Base-by-base conservation (phyloP, 2,888 invertebrate species). In the Coelopa pilipes region DNA sequence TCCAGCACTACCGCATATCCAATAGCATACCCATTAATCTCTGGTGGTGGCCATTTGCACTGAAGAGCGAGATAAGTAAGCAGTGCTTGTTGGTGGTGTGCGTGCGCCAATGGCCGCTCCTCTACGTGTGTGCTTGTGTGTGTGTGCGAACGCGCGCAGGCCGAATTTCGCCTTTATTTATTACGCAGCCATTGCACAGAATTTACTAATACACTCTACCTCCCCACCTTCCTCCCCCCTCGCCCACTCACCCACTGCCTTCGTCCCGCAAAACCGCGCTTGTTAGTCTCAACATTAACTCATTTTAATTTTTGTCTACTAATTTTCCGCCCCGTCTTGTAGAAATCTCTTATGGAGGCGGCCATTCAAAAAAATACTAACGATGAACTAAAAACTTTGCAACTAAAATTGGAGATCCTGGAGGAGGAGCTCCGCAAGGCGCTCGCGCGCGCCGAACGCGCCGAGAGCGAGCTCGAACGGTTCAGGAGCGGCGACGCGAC, bases 331-430 rank as follows among this genome's bases (percentile, higher is more conserved):
- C 80, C 76, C 78, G 76, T 76, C 70, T 79, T 83, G 81, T 85
- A 89, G 89, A 89, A 89, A 78, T 88, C 87, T 82, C 83, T 90
- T 74, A 89, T 90, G 83, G 90, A 90, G 80, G 88, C 88, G 80
- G 89, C 90, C 79, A 88, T 89, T 73, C 89, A 89, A 82, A 87
- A 86, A 84, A 84, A 81, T 84, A 86, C 86, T 86, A 87, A 86
- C 83, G 89, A 89, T 69, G 89, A 90, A 83, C 87, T 90, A 80
- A 90, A 90, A 82, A 87, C 89, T 74, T 87, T 90, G 76, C 89
- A 90, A 81, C 88, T 90, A 80, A 90, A 89, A 84, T 82, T 90
- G 76, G 89, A 90, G 79, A 85, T 90, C 67, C 88, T 90, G 9
- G 90, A 90, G 82, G 89, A 89, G 53, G 90, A 90, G 77, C 83